Conservation (phyloP, 2,113 vertebrate genomes). For the Bufo gargarizans region DNA sequence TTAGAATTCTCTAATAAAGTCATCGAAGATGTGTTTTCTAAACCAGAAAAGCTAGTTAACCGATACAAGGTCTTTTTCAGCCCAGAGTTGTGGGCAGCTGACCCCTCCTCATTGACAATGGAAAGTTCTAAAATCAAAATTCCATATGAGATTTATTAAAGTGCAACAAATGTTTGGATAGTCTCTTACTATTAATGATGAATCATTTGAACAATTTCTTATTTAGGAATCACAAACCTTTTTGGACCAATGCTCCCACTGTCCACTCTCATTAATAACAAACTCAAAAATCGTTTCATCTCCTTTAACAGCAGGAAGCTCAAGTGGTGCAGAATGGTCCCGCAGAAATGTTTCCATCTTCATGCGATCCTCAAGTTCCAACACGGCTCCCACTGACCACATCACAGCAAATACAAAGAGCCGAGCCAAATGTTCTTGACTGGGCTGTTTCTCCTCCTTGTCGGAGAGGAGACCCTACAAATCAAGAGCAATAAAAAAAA, state of each 20-base stretch:
- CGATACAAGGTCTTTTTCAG: neutral
- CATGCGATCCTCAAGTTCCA: conserved; percentile 79
- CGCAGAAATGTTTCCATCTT: conserved; percentile 81
- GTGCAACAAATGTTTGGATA: neutral
- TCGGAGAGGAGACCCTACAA: conserved; percentile 76
- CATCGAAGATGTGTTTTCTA: neutral
- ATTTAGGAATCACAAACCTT: conserved; percentile 67
- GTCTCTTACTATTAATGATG: neutral
- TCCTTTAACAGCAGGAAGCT: conserved; percentile 74
- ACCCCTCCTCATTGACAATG: neutral
- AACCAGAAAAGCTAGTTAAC: neutral
- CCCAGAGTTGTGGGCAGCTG: neutral
- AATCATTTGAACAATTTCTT: neutral
- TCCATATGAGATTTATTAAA: neutral
- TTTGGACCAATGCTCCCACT: conserved; percentile 83
- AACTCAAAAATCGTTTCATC: conserved; percentile 84
- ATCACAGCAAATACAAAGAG: conserved; percentile 80
- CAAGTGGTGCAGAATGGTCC: conserved; percentile 67
- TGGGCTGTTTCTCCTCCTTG: conserved; percentile 70
- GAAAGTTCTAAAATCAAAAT: neutral
- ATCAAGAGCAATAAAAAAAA: neutral
- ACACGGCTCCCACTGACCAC: conserved; percentile 82
- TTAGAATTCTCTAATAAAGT: neutral
- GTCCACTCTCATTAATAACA: conserved; percentile 71
- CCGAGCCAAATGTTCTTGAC: conserved; percentile 67